phyloP scores from a whole-genome alignment of 2,888 invertebrate genomes.

The Orthosia gothica region DNA sequence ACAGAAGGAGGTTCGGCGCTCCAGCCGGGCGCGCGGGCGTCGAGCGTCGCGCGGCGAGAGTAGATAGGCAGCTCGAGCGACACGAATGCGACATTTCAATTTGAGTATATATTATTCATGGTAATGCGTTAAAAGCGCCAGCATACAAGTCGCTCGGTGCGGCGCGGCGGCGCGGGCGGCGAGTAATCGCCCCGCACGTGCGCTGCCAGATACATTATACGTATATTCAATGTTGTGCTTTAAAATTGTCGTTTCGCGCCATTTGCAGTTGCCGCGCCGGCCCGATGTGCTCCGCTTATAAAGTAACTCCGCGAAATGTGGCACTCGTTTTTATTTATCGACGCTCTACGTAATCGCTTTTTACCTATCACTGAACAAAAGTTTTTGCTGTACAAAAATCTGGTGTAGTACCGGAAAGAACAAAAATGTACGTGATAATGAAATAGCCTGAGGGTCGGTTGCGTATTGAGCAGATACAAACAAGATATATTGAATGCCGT shows the following conservation, averaged over 20 bases:
- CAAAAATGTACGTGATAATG: constrained; percentile 69
- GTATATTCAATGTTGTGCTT: constrained; percentile 89
- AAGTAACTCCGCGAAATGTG: constrained; percentile 86
- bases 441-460: constrained; percentile 66
- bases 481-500: constrained; percentile 80
- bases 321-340: constrained; percentile 83
- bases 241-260: constrained; percentile 90
- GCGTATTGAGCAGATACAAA: constrained; percentile 73
- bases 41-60: constrained; percentile 71
- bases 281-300: constrained; percentile 87
- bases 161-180: constrained; percentile 75
- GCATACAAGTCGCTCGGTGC: constrained; percentile 85
- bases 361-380: constrained; percentile 75
- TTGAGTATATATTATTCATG: constrained; percentile 91
- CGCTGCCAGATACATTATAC: constrained; percentile 83
- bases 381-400: constrained; percentile 65
- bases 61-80: constrained; percentile 88
- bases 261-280: constrained; percentile 85
- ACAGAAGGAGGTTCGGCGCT: constrained; percentile 80
- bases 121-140: constrained; percentile 91
- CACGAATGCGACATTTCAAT: constrained; percentile 91
- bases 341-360: constrained; percentile 77
- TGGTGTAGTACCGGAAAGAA: constrained; percentile 46
- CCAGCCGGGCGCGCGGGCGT: constrained; percentile 53
- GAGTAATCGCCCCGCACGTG: constrained; percentile 89